Evolutionary conservation across 2,797 vertebrate species (phyloP).

Genomic region (Sebastolobus altivelis): DNA sequence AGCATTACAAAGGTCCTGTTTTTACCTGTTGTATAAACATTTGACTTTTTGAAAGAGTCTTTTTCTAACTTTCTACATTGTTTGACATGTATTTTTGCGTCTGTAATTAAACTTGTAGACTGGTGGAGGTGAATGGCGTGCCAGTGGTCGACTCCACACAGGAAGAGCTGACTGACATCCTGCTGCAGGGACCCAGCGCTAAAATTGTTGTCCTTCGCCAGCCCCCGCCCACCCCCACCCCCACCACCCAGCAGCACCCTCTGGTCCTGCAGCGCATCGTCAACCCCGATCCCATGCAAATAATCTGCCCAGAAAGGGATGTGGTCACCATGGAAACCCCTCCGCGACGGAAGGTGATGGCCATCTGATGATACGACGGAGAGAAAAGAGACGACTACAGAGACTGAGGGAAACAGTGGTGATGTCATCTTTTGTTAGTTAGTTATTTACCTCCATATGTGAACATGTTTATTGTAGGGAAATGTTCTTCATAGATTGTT

Average conservation of each 20-base stretch:
- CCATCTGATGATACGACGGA: constrained; percentile 62
- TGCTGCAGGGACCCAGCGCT: constrained; percentile 67
- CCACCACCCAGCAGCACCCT: constrained; percentile 41
- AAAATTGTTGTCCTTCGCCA: constrained; percentile 80
- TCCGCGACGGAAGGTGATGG: constrained; percentile 63
- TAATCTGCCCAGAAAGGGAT: constrained; percentile 35
- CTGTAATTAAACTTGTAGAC: constrained; percentile 44
- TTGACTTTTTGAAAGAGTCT: background rate
- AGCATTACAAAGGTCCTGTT: background rate
- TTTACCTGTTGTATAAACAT: constrained; percentile 14
- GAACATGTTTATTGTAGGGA: constrained; percentile 7
- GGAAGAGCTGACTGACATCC: constrained; percentile 74
- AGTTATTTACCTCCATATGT: constrained; percentile 15
- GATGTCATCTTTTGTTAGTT: constrained; percentile 4
- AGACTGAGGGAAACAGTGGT: background rate
- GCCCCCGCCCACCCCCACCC: constrained; percentile 39
- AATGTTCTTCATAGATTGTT: constrained; percentile 3
- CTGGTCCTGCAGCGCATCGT: constrained; percentile 31
- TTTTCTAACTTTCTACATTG: background rate
- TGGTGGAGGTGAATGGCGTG: constrained; percentile 83
- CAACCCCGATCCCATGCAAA: constrained; percentile 40
- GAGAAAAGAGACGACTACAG: background rate
- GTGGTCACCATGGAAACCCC: constrained; percentile 58
- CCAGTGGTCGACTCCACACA: constrained; percentile 74
- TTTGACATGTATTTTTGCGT: background rate